Conservation (phyloP, 2,888 invertebrate species). For the Mimumesa dahlbomi region DNA sequence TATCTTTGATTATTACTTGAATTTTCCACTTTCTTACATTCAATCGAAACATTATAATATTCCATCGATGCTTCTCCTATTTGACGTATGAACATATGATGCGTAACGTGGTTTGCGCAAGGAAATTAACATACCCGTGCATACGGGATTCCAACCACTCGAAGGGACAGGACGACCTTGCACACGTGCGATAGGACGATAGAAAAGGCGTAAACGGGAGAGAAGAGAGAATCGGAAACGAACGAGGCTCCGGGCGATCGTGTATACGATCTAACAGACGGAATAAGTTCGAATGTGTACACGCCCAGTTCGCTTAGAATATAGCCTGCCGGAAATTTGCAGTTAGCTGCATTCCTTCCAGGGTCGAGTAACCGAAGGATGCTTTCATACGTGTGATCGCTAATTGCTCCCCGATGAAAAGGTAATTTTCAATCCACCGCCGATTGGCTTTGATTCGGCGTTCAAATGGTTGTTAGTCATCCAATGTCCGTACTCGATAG, state of each 20-base stretch:
- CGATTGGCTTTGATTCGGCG: constrained; percentile 42
- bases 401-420: constrained; percentile 58
- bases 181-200: background rate
- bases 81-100: no score
- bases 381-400: constrained; percentile 46
- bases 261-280: constrained; percentile 18
- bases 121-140: constrained; percentile 40
- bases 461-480: constrained; percentile 39
- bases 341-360: constrained; percentile 75
- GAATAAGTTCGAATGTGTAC: constrained; percentile 36
- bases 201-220: constrained; percentile 38
- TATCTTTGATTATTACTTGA: no score
- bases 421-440: constrained; percentile 50
- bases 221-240: constrained; percentile 39
- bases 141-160: constrained; percentile 18
- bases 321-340: constrained; percentile 75
- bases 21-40: background rate
- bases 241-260: constrained; percentile 22
- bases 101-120: background rate
- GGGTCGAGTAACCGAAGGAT: constrained; percentile 61
- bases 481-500: background rate
- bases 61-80: no score
- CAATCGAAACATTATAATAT: background rate
- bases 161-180: constrained; percentile 23
- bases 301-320: constrained; percentile 60